Evolutionary conservation across 2,797 vertebrate species (phyloP), one percentile per base, ranked within the genome.

Genomic region (Cyprinodon diabolis): DNA sequence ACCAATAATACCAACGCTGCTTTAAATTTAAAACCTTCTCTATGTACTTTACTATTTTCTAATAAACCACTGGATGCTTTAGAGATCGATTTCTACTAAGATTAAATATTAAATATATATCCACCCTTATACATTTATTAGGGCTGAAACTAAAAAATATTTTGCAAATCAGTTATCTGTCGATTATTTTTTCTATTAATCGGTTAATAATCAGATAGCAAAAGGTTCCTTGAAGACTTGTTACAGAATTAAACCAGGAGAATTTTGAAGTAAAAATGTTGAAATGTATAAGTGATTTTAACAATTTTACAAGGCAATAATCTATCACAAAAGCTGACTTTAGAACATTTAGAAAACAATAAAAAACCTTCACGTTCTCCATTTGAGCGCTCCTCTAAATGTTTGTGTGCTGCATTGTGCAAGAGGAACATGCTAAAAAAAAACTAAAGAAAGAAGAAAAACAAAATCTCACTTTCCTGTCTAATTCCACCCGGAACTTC

Each of bases 321-420:
- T 30, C 30, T 30, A 30, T 30, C 30, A 30, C 30, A 30, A 30
- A 30, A 30, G 30, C 30, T 30, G 30, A 30, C 30, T 30, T 30
- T 30, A 60, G 43, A 10, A 25, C 1, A 7, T 70, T 81, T 68
- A 10, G 57, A 21, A 47, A 72, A 19, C 25, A 74, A 37, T 79
- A 9, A 51, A n/a, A 72, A 48, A 30, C 30, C 2, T 30, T 30
- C 30, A 30, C 30, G 21, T 23, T 14, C 66, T 63, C 66, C 63
- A 75, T 43, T 47, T 68, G 25, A 69, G 23, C 37, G 19, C 66
- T 71, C 4, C 45, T 66, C 35, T 13, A 13, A 73, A 56, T 60
- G 40, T 45, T 4, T 13, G 3, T 43, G n/a, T n/a, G 23, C 7
- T 13, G 6, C 19, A 68, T 10, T 65, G 21, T 51, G 25, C 60